Evolutionary conservation across 1,140 invertebrate species (phyloP).

Genomic region (Polypedilum vanderplanki): DNA sequence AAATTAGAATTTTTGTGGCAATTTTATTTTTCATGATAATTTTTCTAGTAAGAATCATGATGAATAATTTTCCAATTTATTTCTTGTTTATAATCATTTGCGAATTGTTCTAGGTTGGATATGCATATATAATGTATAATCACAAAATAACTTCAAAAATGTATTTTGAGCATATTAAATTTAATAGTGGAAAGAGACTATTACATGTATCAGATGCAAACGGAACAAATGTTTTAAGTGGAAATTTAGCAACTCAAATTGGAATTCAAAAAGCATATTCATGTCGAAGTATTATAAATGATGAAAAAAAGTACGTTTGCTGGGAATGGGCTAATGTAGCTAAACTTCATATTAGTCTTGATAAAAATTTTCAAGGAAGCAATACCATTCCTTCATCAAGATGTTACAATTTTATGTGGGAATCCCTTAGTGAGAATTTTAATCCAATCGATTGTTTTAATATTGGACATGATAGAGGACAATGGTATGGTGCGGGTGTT

Average conservation of each 20-base stretch:
- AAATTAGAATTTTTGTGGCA: conserved; percentile 69
- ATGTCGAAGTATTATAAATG: conserved; percentile 58
- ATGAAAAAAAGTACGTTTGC: conserved; percentile 56
- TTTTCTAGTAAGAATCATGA: conserved; percentile 49
- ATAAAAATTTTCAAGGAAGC: conserved; percentile 45
- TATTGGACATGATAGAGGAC: conserved; percentile 54
- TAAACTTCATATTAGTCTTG: conserved; percentile 60
- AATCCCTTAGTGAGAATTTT: conserved; percentile 55
- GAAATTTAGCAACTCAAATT: conserved; percentile 54
- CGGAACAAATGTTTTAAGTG: conserved; percentile 63
- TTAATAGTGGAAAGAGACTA: conserved; percentile 69
- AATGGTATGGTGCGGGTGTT: conserved; percentile 79
- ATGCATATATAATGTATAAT: conserved; percentile 75
- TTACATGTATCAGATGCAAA: conserved; percentile 64
- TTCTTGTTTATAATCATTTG: not conserved
- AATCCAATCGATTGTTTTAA: conserved; percentile 77
- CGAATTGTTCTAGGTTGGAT: conserved; percentile 50
- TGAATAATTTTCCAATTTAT: conserved; percentile 27
- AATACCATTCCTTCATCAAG: conserved; percentile 50
- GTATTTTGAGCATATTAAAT: conserved; percentile 76
- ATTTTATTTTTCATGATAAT: conserved; percentile 72
- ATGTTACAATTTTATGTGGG: conserved; percentile 79
- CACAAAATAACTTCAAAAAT: conserved; percentile 71
- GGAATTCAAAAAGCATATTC: conserved; percentile 58
- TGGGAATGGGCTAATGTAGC: conserved; percentile 73